Percentiles rank a stretch among this genome's conserved stretches.
Evolutionary conservation across 1,140 invertebrate species (phyloP).

Genomic region (Drosophila busckii): DNA sequence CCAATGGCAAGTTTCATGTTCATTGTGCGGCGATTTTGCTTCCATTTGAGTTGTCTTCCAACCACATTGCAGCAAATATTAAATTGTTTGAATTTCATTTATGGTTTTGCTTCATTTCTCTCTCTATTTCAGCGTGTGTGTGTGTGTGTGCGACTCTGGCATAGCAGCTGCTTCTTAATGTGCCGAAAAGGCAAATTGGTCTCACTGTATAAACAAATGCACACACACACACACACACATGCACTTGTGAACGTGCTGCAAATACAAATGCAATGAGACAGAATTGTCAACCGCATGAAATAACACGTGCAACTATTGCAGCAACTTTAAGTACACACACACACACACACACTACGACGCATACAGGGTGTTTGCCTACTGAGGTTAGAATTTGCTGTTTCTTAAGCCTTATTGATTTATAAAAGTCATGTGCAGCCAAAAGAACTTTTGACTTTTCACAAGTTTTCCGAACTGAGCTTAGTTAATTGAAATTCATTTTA

Average conservation of each 20-base stretch:
- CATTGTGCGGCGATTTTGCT: conserved; percentile 12
- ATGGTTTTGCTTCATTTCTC: conserved; percentile 18
- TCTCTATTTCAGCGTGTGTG: too few relatives aligned
- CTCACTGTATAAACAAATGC: conserved; percentile 46
- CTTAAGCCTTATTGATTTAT: too few relatives aligned
- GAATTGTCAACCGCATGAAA: conserved; percentile 59
- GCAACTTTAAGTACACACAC: conserved; percentile 19
- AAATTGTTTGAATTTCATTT: conserved; percentile 48
- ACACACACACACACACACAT: conserved; percentile 12
- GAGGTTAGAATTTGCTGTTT: too few relatives aligned
- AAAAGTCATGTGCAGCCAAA: too few relatives aligned
- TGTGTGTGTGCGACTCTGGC: too few relatives aligned
- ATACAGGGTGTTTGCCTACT: not conserved
- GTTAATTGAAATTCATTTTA: too few relatives aligned
- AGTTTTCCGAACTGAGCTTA: too few relatives aligned
- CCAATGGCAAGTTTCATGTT: conserved; percentile 55
- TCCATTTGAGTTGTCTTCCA: conserved; percentile 7
- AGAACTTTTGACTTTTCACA: too few relatives aligned
- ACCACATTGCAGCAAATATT: conserved; percentile 33
- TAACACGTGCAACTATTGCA: conserved; percentile 42
- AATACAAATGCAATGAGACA: conserved; percentile 47
- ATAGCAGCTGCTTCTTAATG: conserved; percentile 29
- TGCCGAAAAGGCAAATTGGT: conserved; percentile 65
- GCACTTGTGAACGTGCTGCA: not conserved
- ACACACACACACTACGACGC: not conserved